phyloP scores from a whole-genome alignment of 2,797 vertebrate species.

The Muraenolepis orangiensis region DNA sequence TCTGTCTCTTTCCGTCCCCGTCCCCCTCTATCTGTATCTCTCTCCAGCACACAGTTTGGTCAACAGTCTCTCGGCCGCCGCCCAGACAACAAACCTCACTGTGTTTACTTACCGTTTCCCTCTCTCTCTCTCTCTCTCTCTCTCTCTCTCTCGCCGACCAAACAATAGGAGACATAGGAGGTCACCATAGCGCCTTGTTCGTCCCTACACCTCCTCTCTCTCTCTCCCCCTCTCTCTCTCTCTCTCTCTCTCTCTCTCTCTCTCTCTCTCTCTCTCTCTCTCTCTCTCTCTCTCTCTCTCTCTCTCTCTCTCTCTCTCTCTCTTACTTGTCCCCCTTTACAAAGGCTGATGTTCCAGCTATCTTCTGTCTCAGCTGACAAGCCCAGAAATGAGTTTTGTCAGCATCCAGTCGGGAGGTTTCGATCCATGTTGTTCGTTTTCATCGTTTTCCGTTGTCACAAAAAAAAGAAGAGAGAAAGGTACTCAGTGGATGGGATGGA shows the following conservation, averaged over 20 bases:
- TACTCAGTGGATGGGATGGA: neutral
- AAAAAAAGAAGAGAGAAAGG: neutral
- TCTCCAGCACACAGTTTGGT: conserved; percentile 33
- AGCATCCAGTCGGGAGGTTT: conserved; percentile 30
- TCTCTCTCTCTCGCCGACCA: conserved; percentile 15
- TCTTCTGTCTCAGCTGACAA: conserved; percentile 31
- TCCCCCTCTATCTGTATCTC: conserved; percentile 19
- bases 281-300: conserved; percentile 14
- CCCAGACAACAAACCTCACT: conserved; percentile 40
- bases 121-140: too few species aligned
- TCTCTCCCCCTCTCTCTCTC: too few species aligned
- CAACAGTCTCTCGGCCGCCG: conserved; percentile 45
- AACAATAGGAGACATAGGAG: conserved; percentile 34
- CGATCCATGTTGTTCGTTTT: neutral
- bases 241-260: conserved; percentile 22
- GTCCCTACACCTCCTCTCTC: too few species aligned
- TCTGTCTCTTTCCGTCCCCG: too few species aligned
- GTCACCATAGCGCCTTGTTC: conserved; percentile 33
- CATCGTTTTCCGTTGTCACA: conserved; percentile 22
- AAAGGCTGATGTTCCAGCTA: conserved; percentile 28
- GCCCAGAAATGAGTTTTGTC: conserved; percentile 53
- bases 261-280: conserved; percentile 42
- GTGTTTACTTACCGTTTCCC: conserved; percentile 15
- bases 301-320: conserved; percentile 30
- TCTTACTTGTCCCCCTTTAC: neutral